Conservation (phyloP, 2,888 invertebrate genomes). For the Melinaea menophilus region DNA sequence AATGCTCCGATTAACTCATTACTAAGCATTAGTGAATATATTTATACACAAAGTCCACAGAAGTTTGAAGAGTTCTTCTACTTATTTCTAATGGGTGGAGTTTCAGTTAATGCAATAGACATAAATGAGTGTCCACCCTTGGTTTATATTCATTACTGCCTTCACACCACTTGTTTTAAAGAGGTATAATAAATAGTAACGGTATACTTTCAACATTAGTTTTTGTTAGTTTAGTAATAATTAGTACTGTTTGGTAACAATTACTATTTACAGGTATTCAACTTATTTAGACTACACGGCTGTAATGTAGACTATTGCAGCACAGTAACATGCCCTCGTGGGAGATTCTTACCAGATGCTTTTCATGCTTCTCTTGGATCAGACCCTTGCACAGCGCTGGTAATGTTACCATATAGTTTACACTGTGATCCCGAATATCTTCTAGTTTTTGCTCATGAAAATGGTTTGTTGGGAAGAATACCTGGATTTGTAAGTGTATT, state of each 20-base stretch:
- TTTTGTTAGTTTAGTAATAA: slow-evolving; percentile 5
- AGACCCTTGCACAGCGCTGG: slow-evolving; percentile 48
- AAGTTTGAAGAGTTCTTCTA: slow-evolving; percentile 62
- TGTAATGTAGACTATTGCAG: slow-evolving; percentile 69
- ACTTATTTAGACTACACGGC: slow-evolving; percentile 59
- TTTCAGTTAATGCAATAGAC: slow-evolving; percentile 57
- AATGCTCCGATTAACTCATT: slow-evolving; percentile 64
- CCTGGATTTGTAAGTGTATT: slow-evolving; percentile 48
- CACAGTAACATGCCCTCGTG: slow-evolving; percentile 29
- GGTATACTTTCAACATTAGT: not conserved
- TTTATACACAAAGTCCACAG: slow-evolving; percentile 54
- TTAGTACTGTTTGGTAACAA: not conserved
- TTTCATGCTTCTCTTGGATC: slow-evolving; percentile 58
- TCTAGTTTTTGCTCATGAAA: slow-evolving; percentile 45
- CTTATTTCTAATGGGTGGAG: slow-evolving; percentile 62
- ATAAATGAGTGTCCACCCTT: slow-evolving; percentile 66
- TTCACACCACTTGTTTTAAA: slow-evolving; percentile 52
- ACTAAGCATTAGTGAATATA: slow-evolving; percentile 65
- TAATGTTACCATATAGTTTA: slow-evolving; percentile 62
- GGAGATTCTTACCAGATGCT: slow-evolving; percentile 57
- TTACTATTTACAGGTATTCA: slow-evolving; percentile 52
- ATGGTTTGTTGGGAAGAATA: slow-evolving; percentile 48
- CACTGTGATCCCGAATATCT: slow-evolving; percentile 60
- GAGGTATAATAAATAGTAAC: slow-evolving; percentile 44
- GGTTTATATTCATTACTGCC: slow-evolving; percentile 61